Base-by-base conservation (phyloP, 2,113 vertebrate species). In the Ailurus styani region DNA sequence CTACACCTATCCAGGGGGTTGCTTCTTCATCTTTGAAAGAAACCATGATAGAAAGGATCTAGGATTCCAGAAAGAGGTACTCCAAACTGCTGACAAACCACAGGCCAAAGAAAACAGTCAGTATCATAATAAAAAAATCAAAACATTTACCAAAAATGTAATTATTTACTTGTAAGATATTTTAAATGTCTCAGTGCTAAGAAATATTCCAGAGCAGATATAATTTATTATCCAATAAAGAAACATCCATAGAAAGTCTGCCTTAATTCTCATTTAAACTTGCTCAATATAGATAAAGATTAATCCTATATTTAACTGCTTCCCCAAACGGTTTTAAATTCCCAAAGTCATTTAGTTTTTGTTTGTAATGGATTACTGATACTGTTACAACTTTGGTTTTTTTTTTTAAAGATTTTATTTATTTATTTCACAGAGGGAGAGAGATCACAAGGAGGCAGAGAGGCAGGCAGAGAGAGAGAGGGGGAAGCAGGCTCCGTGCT, bases 151-250 rank as follows among this genome's bases (percentile, higher is more conserved):
- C 87, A 72, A 87, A 96, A 93, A 50, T 83, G 47, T 34, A 62
- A 91, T 27, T 81, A 47, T 77, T 93, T 92, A 84, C 34, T 92
- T 90, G 25, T 27, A 73, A 42, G 9, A 60, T 68, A 93, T 47
- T 68, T 75, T 95, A 89, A 95, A 40, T 85, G 55, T 70, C 60
- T 96, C 68, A 31, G 29, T 25, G 20, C 37, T 87, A 31, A 88
- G 93, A 97, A 93, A 87, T 77, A 83, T 42, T 75, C 83, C 73
- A 95, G 78, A 92, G 8, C 55, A 87, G 17, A 81, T 92, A 47
- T 1, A 91, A 73, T 27, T 84, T 70, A 31, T 13, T 50, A 37
- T 70, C 31, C 42, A 83, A 7, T 50, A 70, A 85, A 37, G 66
- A 78, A 84, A 88, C 18, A 55, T 91, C 17, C 23, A 45, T 31